phyloP scores from a whole-genome alignment of 2,797 vertebrate genomes.

The Microchirus variegatus region DNA sequence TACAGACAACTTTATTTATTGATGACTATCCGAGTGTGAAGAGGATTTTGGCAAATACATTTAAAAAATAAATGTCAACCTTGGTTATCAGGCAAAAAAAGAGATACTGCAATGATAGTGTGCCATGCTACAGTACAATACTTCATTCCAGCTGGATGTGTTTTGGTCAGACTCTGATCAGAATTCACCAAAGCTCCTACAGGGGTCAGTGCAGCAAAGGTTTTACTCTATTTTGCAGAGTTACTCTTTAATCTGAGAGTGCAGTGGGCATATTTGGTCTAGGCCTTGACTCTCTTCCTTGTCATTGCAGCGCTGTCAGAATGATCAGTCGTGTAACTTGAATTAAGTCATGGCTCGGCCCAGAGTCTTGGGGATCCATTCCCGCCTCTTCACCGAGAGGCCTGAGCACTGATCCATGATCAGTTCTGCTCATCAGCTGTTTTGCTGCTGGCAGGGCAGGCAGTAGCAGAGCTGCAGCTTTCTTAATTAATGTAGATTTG shows the following conservation, averaged over 20 bases:
- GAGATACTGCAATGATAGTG: too few species aligned
- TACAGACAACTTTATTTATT: too few species aligned
- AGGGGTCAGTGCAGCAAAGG: conserved; percentile 37
- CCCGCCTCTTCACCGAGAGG: conserved; percentile 37
- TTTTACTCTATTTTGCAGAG: not conserved
- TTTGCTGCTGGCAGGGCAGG: conserved; percentile 52
- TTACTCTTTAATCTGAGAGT: not conserved
- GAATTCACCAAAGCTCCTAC: not conserved
- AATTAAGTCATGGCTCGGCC: conserved; percentile 52
- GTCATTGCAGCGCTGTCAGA: conserved; percentile 39
- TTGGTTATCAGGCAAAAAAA: too few species aligned
- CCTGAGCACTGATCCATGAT: conserved; percentile 66
- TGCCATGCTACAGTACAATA: too few species aligned
- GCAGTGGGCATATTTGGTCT: conserved; percentile 2
- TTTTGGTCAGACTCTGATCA: too few species aligned
- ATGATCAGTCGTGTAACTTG: conserved; percentile 50
- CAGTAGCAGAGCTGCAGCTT: conserved; percentile 49
- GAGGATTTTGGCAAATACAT: too few species aligned
- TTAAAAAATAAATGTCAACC: too few species aligned
- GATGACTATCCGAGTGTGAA: too few species aligned
- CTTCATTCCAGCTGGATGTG: too few species aligned
- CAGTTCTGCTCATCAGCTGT: conserved; percentile 69
- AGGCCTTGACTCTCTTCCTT: conserved; percentile 42
- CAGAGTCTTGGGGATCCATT: conserved; percentile 8
- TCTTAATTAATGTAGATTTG: conserved; percentile 64